Evolutionary conservation across 2,113 vertebrate genomes (phyloP).

Genomic region (Pterocles orientalis): DNA sequence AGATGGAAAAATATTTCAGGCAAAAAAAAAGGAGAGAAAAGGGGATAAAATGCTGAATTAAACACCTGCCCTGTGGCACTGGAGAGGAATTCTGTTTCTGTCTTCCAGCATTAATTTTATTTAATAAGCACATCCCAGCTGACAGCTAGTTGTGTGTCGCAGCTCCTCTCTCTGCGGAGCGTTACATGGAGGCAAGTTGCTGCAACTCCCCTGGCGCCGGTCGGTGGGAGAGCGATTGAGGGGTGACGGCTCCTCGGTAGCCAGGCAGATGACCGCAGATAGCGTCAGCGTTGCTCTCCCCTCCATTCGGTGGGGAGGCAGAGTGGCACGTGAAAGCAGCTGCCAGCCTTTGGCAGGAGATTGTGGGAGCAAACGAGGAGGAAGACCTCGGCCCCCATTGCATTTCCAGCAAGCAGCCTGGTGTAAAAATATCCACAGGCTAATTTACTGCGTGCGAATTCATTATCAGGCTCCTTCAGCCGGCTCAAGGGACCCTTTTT

Average conservation of each 20-base stretch:
- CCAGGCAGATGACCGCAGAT: not conserved
- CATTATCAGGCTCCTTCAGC: conserved; percentile 33
- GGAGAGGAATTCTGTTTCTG: conserved; percentile 28
- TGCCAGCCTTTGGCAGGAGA: not conserved
- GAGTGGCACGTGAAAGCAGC: not conserved
- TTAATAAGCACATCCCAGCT: conserved; percentile 27
- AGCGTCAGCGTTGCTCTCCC: not conserved
- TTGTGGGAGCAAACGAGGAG: not conserved
- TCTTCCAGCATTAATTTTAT: conserved; percentile 47
- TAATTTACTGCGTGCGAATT: conserved; percentile 4
- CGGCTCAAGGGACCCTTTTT: not conserved
- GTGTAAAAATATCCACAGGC: conserved; percentile 1
- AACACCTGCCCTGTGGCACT: conserved; percentile 50
- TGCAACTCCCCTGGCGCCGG: accelerated
- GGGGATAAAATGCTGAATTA: conserved; percentile 48
- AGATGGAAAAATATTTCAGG: conserved; percentile 8
- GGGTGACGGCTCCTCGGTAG: not conserved
- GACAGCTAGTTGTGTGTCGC: not conserved
- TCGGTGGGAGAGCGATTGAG: not conserved
- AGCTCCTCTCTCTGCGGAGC: not conserved
- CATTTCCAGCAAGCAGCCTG: not conserved
- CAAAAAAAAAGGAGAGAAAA: not conserved
- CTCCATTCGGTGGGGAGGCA: not conserved
- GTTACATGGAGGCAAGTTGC: not conserved
- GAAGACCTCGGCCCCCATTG: not conserved